Evolutionary conservation across 2,113 vertebrate genomes (phyloP).

Genomic region (Erythrolamprus reginae): DNA sequence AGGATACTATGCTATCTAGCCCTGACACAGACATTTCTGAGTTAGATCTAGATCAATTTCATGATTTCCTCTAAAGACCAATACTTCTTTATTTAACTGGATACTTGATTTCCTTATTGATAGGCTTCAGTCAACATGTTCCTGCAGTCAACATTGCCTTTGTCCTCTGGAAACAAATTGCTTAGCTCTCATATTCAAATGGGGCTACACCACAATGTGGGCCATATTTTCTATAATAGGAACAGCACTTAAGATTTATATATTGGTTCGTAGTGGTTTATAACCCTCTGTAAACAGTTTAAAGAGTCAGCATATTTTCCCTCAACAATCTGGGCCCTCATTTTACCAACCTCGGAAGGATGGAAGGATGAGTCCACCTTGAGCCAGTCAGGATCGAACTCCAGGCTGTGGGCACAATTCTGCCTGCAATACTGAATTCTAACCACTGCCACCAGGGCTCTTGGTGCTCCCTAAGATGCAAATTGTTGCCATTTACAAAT

Average conservation of each 20-base stretch:
- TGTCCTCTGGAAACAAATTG: background rate
- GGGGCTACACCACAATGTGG: background rate
- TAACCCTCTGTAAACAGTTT: background rate
- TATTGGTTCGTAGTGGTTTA: background rate
- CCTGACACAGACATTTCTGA: background rate
- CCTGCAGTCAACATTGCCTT: background rate
- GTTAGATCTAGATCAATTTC: background rate
- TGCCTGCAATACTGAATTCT: background rate
- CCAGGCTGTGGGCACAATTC: background rate
- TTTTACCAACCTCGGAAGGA: background rate
- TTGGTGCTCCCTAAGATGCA: background rate
- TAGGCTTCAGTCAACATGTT: no score
- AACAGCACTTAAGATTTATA: background rate
- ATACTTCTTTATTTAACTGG: no score
- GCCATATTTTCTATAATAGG: background rate
- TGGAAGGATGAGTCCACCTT: background rate
- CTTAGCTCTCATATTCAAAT: background rate
- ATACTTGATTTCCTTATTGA: no score
- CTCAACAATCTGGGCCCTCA: background rate
- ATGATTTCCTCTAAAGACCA: background rate
- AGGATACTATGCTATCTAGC: background rate
- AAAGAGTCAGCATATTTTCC: background rate
- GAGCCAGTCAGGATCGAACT: background rate
- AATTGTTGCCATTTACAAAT: background rate
- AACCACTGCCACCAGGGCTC: background rate